Evolutionary conservation across 2,797 vertebrate species (phyloP).

Genomic region (Morelia viridis): DNA sequence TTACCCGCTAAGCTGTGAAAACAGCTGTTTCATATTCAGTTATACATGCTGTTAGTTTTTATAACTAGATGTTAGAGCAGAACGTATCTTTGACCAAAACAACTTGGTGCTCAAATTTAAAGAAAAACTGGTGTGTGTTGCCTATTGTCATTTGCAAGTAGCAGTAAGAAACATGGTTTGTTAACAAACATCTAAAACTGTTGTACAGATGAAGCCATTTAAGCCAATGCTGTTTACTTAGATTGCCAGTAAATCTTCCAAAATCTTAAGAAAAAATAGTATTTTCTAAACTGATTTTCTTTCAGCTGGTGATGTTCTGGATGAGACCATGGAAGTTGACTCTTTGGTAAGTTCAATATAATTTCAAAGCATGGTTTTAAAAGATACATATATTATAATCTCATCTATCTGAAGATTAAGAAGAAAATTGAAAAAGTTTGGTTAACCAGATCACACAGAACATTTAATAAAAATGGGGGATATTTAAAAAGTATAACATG

Average conservation of each 20-base stretch:
- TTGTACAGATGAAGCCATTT: neutral
- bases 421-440: constrained; percentile 11
- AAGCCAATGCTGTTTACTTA: neutral
- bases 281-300: neutral
- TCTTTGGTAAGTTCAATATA: neutral
- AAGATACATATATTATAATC: neutral
- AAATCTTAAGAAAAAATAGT: neutral
- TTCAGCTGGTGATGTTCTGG: neutral
- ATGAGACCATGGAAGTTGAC: neutral
- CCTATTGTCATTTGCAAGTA: constrained; percentile 3
- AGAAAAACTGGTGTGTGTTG: neutral
- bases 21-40: constrained; percentile 23
- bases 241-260: neutral
- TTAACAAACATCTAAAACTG: neutral
- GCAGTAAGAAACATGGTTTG: neutral
- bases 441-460: constrained; percentile 8
- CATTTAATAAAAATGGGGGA: neutral
- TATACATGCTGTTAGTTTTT: constrained; percentile 40
- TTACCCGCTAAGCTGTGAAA: constrained; percentile 51
- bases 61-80: constrained; percentile 32
- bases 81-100: constrained; percentile 22
- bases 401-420: neutral
- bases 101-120: neutral
- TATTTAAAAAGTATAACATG: neutral
- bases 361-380: neutral